phyloP scores from a whole-genome alignment of 1,140 invertebrate genomes.

The Myzus persicae region DNA sequence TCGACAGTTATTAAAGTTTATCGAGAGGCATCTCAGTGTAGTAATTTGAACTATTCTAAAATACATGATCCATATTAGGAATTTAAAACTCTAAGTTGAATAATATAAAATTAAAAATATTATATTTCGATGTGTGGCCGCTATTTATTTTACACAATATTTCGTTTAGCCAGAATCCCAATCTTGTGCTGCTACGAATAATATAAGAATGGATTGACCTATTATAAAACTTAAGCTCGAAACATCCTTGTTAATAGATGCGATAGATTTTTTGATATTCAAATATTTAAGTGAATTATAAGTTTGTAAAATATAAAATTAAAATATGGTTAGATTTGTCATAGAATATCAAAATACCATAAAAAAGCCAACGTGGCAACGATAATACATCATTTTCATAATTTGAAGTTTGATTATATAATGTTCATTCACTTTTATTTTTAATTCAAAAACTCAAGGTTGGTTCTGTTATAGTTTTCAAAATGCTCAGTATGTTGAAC shows the following conservation, averaged over 20 bases:
- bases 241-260: neutral
- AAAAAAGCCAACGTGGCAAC: neutral
- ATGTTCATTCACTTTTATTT: no score
- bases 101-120: no score
- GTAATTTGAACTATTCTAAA: neutral
- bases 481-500: neutral
- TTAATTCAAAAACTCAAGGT: no score
- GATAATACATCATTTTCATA: neutral
- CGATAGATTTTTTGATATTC: neutral
- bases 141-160: neutral
- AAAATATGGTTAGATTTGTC: neutral
- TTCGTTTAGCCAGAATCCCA: no score
- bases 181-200: no score
- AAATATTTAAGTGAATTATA: neutral
- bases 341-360: neutral
- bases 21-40: neutral
- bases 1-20: neutral
- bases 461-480: neutral
- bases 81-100: neutral
- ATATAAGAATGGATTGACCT: neutral
- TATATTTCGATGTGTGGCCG: no score
- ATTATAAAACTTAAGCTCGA: neutral
- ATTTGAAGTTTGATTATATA: no score
- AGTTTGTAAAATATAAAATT: neutral
- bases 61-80: neutral